phyloP scores from a whole-genome alignment of 2,888 invertebrate species.

The Smittia sp. region DNA sequence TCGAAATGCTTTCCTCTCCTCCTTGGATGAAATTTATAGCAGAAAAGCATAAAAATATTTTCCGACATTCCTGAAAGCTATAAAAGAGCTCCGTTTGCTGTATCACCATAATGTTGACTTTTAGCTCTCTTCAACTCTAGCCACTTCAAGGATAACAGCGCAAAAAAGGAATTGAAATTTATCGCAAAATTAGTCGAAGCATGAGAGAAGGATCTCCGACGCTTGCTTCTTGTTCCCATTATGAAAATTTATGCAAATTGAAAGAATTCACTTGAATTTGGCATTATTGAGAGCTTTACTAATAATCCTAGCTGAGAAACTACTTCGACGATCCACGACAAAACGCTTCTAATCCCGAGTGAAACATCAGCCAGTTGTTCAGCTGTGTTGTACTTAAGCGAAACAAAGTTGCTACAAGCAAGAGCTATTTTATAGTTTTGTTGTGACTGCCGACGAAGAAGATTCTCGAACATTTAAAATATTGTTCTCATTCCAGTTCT shows the following conservation, averaged over 20 bases:
- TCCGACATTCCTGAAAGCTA: conserved; percentile 8
- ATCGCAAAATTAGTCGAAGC: not conserved
- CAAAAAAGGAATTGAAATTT: not conserved
- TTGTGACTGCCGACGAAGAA: no score
- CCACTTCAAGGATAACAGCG: not conserved
- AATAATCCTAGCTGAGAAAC: no score
- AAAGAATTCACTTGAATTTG: not conserved
- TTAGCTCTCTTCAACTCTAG: not conserved
- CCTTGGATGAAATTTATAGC: not conserved
- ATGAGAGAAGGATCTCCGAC: not conserved
- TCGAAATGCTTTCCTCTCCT: conserved; percentile 15
- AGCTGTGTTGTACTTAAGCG: no score
- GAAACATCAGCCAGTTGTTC: no score
- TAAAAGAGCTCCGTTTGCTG: not conserved
- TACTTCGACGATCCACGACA: no score
- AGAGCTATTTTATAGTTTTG: no score
- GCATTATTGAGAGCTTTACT: no score
- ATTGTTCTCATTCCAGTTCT: no score
- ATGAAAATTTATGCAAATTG: conserved; percentile 36
- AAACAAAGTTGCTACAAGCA: no score
- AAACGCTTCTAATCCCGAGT: no score
- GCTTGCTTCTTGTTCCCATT: conserved; percentile 1
- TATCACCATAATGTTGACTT: conserved; percentile 8
- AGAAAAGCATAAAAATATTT: conserved; percentile 9
- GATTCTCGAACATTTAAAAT: no score